Base-by-base conservation (phyloP, 2,888 invertebrate genomes). In the Nomada fucata region DNA sequence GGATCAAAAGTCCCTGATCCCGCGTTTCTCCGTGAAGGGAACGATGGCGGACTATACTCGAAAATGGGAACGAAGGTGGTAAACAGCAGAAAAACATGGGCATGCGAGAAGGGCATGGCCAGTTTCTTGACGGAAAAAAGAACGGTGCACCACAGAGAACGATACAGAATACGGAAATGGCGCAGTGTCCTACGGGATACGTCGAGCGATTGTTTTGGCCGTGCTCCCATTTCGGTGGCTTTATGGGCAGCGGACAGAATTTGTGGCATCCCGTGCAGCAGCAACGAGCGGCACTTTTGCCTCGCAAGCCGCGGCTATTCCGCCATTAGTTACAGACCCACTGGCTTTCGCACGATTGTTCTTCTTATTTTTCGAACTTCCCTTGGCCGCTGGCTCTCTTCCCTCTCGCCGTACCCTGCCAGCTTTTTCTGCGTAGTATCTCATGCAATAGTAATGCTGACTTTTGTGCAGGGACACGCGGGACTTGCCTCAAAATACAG, bases 181-280 rank as follows among this genome's bases (percentile, higher is more conserved):
- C 72, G 79, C 79, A 77, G 80, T 83, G 84, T 89, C 86, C 86
- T 81, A 79, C 78, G 86, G 88, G 86, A 89, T 86, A 82, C 83
- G 85, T 85, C 75, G 73, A 57, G 72, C 89, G 89, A 89, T 89
- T 88, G 88, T 89, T 89, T 89, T 90, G 89, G 89, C 89, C 82
- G 63, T 44, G 84, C 69, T 89, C 89, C 86, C 85, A 83, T 89
- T 89, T 89, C 85, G 86, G 76, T 85, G 83, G 83, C 75, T 90
- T 89, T 90, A 89, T 89, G 84, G 88, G 84, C 73, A 85, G 74
- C 75, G 74, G 79, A 52, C 79, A 85, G 89, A 89, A 89, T 90
- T 89, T 89, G 90, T 79, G 90, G 90, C 81, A 79, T 83, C 75
- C 83, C 82, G 81, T 87, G 80, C 64, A 72, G 60, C 67, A 64